Percentiles rank a stretch among this genome's conserved stretches.
Evolutionary conservation across 2,888 invertebrate species (phyloP).

Genomic region (Chrysolina haemoptera): DNA sequence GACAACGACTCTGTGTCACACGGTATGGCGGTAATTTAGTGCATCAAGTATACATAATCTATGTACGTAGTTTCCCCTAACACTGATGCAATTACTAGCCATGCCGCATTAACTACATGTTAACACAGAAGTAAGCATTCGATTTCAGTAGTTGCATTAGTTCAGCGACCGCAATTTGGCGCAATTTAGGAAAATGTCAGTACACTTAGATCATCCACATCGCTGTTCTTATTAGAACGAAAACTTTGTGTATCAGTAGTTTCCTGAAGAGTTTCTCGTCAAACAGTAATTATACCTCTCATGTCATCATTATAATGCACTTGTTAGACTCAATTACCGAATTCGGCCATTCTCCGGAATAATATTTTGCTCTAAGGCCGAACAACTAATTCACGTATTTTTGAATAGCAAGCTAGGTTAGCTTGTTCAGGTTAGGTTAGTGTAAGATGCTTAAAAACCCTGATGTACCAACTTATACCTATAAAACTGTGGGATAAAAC

Average conservation of each 20-base stretch:
- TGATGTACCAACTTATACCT: too few species aligned
- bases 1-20: background rate
- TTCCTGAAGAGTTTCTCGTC: background rate
- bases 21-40: background rate
- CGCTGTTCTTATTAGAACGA: background rate
- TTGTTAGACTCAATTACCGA: too few species aligned
- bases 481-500: too few species aligned
- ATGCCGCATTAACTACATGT: constrained; percentile 10
- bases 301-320: background rate
- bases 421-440: too few species aligned
- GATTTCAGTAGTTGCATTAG: constrained; percentile 15
- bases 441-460: too few species aligned
- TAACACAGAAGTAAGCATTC: constrained; percentile 8
- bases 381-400: too few species aligned
- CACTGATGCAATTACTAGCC: constrained; percentile 6
- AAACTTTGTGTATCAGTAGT: background rate
- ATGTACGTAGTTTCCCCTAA: background rate
- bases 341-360: too few species aligned
- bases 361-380: too few species aligned
- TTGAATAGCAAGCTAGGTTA: too few species aligned
- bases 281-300: background rate
- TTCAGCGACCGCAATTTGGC: constrained; percentile 8
- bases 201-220: background rate
- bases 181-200: constrained; percentile 11
- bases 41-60: constrained; percentile 1